Conservation (phyloP, 2,888 invertebrate species). For the Rhagonycha fulva region DNA sequence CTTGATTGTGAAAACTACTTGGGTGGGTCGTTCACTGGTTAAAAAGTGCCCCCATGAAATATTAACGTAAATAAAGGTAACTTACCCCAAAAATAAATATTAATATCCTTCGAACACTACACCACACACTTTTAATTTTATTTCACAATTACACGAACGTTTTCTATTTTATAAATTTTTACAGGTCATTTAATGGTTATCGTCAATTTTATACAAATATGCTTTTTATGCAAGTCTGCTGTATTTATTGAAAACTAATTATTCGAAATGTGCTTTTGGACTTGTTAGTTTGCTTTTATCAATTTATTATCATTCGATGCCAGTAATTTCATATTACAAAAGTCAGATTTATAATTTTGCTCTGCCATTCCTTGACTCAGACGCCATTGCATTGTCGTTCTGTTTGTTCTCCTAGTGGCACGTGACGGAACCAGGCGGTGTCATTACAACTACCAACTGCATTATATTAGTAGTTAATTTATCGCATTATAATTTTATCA, state of each 20-base stretch:
- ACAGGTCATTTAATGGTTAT: slow-evolving; percentile 26
- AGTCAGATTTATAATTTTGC: slow-evolving; percentile 46
- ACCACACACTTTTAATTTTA: slow-evolving; percentile 22
- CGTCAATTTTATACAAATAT: slow-evolving; percentile 4
- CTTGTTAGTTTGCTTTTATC: slow-evolving; percentile 32
- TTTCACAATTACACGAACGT: slow-evolving; percentile 33
- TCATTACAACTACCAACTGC: neutral
- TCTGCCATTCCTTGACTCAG: slow-evolving; percentile 50
- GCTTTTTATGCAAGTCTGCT: slow-evolving; percentile 12
- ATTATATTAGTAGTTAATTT: neutral
- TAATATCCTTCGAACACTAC: slow-evolving; percentile 28
- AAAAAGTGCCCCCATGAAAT: slow-evolving; percentile 13
- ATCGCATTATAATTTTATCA: too few relatives aligned
- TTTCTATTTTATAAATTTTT: slow-evolving; percentile 28
- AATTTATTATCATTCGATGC: slow-evolving; percentile 47
- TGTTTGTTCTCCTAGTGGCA: slow-evolving; percentile 10
- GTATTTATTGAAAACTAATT: slow-evolving; percentile 33
- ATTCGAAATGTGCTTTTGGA: slow-evolving; percentile 34
- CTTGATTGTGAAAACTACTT: slow-evolving; percentile 48
- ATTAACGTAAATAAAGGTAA: slow-evolving; percentile 19
- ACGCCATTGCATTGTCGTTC: slow-evolving; percentile 47
- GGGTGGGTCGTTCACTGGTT: slow-evolving; percentile 44
- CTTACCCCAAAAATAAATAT: slow-evolving; percentile 41
- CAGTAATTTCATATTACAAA: slow-evolving; percentile 51
- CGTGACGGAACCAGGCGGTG: neutral